Percentiles rank a stretch among this genome's conserved stretches.
Conservation (phyloP, 2,888 invertebrate species). For the Nesidiocoris tenuis region DNA sequence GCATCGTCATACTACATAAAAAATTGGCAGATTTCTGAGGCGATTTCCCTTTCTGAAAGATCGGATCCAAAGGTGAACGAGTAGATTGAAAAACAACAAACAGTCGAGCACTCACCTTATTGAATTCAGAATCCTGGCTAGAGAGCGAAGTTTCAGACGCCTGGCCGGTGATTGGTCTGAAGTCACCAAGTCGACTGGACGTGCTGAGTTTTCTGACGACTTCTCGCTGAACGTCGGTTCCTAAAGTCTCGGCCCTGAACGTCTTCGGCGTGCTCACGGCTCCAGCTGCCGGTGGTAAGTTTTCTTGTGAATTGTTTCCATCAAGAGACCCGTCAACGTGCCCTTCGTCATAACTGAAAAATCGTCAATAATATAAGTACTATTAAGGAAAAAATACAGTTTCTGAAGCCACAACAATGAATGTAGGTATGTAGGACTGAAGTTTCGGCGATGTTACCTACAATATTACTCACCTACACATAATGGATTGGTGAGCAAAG, state of each 20-base stretch:
- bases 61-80: no score
- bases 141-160: conserved; percentile 49
- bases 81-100: no score
- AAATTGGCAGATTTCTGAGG: no score
- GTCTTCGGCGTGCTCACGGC: conserved; percentile 55
- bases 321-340: background rate
- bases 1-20: no score
- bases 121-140: conserved; percentile 46
- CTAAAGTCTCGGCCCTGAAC: conserved; percentile 58
- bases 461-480: background rate
- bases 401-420: no score
- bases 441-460: background rate
- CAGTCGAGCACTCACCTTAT: no score
- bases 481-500: background rate
- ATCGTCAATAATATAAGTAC: no score
- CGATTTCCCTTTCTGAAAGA: no score
- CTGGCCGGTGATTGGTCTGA: conserved; percentile 60
- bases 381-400: no score
- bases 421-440: no score
- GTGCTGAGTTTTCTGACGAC: conserved; percentile 64
- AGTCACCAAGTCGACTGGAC: conserved; percentile 58
- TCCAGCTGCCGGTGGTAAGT: background rate
- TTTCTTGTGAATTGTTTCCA: conserved; percentile 1
- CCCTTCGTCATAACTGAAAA: conserved; percentile 3
- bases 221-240: conserved; percentile 52